Conservation (phyloP, 2,888 invertebrate species). For the Lydus trimaculatus region DNA sequence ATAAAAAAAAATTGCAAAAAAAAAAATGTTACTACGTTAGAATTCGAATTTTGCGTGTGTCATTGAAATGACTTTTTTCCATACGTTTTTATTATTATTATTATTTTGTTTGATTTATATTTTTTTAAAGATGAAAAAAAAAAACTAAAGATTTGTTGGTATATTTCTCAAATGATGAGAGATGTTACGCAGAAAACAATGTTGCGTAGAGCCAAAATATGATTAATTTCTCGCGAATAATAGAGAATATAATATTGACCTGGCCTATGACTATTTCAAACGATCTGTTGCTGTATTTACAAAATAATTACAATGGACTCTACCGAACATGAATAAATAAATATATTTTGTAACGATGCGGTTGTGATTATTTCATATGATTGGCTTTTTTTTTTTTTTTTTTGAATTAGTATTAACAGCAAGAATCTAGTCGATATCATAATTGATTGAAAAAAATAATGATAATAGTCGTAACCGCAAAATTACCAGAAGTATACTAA, state of each 20-base stretch:
- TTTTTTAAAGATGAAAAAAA: background rate
- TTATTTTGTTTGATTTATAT: constrained; percentile 2
- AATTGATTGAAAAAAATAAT: background rate
- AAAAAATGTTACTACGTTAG: background rate
- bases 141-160: constrained; percentile 2
- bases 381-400: background rate
- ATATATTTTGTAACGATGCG: background rate
- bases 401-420: background rate
- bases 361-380: background rate
- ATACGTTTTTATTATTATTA: background rate
- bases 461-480: background rate
- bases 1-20: background rate
- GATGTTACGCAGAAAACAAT: constrained; percentile 2
- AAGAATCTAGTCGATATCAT: background rate
- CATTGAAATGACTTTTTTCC: constrained; percentile 9
- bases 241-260: constrained; percentile 1
- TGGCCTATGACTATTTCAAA: constrained; percentile 7
- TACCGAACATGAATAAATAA: background rate
- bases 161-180: background rate
- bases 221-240: constrained; percentile 5
- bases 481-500: constrained; percentile 2
- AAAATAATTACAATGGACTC: constrained; percentile 1
- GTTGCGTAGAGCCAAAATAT: constrained; percentile 9
- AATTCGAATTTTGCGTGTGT: constrained; percentile 7
- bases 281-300: background rate